Base-by-base conservation (phyloP, 2,888 invertebrate species). In the Synergus laeviventris region DNA sequence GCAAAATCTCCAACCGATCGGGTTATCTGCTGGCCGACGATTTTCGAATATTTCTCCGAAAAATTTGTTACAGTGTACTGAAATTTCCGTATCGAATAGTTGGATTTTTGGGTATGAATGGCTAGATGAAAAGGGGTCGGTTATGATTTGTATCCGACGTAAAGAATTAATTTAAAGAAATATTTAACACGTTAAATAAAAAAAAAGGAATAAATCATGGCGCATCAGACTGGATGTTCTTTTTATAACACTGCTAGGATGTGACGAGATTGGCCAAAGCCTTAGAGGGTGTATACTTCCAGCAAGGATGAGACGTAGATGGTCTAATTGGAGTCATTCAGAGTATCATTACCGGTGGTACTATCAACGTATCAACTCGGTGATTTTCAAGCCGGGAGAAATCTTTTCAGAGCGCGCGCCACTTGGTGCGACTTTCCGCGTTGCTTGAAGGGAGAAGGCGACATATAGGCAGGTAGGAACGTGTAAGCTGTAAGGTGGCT, bases 271-370 rank as follows among this genome's bases (percentile, higher is more conserved):
- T 82, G 80, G 79, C 80, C 81, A 75, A 80, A 9, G 45, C 49
- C 31, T n/a, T 4, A 24, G 79, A 80, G 77, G 73, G 78, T 78
- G 81, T 76, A 78, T 78, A 80, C 79, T 79, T 76, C 79, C 75
- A 77, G 16, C 49, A 31, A 49, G 70, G 31, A 70, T 49, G 70
- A 70, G 70, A 80, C 83, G 81, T 83, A 86, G 85, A 89, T 87
- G 86, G 85, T 87, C 87, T 90, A 90, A 90, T 89, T 88, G 87
- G 88, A 88, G 87, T 88, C 89, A 88, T 90, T 89, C 87, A 88
- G 75, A 75, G 82, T 83, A 78, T 86, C 84, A 83, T 87, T 87
- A 87, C 76, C 81, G 77, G 79, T 78, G 76, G 79, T 84, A 83
- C 79, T 82, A 81, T 82, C 80, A 80, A 75, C 79, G 82, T 81